Evolutionary conservation across 2,888 invertebrate genomes (phyloP), one percentile per base, ranked within the genome.

Genomic region (Apomyelois bistriatella): DNA sequence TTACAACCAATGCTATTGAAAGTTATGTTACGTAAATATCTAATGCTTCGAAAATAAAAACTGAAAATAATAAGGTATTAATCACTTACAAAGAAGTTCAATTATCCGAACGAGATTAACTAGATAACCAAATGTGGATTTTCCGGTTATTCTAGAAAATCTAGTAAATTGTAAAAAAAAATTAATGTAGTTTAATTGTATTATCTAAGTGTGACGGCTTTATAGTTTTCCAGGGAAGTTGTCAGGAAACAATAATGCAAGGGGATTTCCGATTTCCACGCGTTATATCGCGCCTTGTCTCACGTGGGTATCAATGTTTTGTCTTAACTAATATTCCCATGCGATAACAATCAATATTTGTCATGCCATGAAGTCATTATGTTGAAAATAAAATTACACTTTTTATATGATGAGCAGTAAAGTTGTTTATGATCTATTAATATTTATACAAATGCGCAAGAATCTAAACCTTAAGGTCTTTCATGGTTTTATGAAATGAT

Each of bases 211-310:
- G 64, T 62, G 61, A 61, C 56, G 62, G 61, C 57, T 64, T 66
- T 67, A 72, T 66, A 70, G 67, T 70, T 81, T 85, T 82, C 78
- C 72, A 72, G 67, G 79, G 76, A 85, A 82, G 74, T 15, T 78
- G 68, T 73, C 67, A 72, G 77, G 76, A 80, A 82, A 82, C 70
- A 77, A 83, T 82, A 81, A 80, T 67, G 64, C 42, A 38, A 74
- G 69, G 86, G 88, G 76, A 86, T 87, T 88, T 87, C 88, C 89
- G 84, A 86, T 84, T 85, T 82, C 77, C 79, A 81, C 74, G 75
- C 22, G 22, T 22, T 22, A 5, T 22, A 22, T 22, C 22, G 22
- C 59, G 54, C n/a, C 49, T 30, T 13, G 32, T 32, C 49, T 59
- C 68, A 70, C 72, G 70, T 70, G 68, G 68, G 58, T 60, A 58